phyloP scores from a whole-genome alignment of 2,797 vertebrate genomes.

The Coendou prehensilis region DNA sequence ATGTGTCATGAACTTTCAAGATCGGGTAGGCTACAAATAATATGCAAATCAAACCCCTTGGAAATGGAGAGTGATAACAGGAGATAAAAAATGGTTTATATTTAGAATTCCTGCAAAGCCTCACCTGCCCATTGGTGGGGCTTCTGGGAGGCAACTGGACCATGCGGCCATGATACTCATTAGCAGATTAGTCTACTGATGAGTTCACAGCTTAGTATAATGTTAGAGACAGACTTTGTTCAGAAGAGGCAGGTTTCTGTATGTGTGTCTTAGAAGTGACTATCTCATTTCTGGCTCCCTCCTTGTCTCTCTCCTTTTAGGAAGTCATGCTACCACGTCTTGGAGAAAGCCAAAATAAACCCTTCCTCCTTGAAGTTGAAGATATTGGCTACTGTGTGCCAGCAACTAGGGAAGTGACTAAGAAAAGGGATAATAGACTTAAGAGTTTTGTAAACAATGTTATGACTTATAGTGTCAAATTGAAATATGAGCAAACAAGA shows the following conservation, averaged over 20 bases:
- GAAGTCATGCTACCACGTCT: background rate
- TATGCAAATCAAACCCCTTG: background rate
- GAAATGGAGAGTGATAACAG: background rate
- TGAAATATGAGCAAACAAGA: background rate
- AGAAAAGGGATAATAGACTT: background rate
- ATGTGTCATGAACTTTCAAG: background rate
- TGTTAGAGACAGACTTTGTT: background rate
- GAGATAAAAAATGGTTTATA: background rate
- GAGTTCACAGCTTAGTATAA: background rate
- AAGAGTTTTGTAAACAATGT: background rate
- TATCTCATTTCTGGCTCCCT: background rate
- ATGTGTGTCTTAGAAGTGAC: accelerated
- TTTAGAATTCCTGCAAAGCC: background rate
- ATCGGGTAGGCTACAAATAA: background rate
- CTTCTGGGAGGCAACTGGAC: background rate
- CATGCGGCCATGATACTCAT: background rate
- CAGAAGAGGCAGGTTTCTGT: background rate
- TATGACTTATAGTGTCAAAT: background rate
- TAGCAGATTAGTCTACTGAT: background rate
- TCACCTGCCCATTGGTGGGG: background rate
- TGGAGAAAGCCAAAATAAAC: background rate
- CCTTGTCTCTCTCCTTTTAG: background rate
- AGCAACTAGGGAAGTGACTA: background rate
- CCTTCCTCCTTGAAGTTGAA: background rate
- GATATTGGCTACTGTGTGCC: background rate